Evolutionary conservation across 1,140 invertebrate species (phyloP).

Genomic region (Anoplolepis gracilipes): DNA sequence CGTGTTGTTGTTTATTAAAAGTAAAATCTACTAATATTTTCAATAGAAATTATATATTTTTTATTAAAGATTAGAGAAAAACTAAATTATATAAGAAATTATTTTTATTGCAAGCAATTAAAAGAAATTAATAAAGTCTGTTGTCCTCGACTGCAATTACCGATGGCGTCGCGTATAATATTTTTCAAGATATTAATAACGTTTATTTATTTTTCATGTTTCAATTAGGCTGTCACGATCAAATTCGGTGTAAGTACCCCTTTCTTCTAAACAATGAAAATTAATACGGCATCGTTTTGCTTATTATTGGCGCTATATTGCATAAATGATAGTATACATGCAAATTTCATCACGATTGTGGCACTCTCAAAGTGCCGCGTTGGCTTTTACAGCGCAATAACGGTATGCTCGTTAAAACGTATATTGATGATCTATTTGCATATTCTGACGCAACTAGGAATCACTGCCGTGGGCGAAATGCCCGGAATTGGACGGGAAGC

Average conservation of each 20-base stretch:
- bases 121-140: not conserved
- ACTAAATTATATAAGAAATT: not conserved
- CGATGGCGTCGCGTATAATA: not conserved
- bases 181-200: conserved; percentile 1
- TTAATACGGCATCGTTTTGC: not conserved
- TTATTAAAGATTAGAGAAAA: not conserved
- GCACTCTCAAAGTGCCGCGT: conserved; percentile 5
- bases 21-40: not conserved
- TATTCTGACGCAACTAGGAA: conserved; percentile 85
- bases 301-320: not conserved
- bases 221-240: conserved; percentile 77
- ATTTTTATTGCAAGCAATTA: not conserved
- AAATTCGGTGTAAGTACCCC: conserved; percentile 80
- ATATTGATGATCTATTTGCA: conserved; percentile 43
- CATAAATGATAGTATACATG: not conserved
- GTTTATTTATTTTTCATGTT: conserved; percentile 64
- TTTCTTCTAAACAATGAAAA: not conserved
- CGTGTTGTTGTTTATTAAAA: not conserved
- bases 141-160: not conserved
- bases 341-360: conserved; percentile 13
- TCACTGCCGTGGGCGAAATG: conserved; percentile 94
- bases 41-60: not conserved
- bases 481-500: conserved; percentile 91
- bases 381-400: conserved; percentile 28
- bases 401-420: not conserved